Evolutionary conservation across 2,113 vertebrate species (phyloP).

Genomic region (Myotis brandtii): DNA sequence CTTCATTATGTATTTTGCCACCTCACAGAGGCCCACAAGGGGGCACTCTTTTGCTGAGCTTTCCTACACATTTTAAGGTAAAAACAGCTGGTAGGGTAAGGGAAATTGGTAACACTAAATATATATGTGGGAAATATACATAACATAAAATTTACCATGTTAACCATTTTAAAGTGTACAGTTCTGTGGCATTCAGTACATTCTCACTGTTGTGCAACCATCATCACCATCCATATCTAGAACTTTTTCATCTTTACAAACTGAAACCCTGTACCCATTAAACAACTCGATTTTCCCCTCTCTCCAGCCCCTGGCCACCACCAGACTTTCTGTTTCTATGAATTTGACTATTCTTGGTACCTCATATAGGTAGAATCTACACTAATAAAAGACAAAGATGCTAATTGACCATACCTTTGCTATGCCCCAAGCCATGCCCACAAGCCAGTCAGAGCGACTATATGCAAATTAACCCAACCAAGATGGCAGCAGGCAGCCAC

Average conservation of each 20-base stretch:
- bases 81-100: background rate
- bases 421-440: no score
- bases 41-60: constrained; percentile 65
- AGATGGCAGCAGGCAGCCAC: no score
- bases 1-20: background rate
- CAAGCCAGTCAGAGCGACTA: no score
- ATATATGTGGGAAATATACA: background rate
- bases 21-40: constrained; percentile 60
- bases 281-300: background rate
- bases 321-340: background rate
- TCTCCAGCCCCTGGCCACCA: background rate
- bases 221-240: background rate
- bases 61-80: background rate
- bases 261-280: background rate
- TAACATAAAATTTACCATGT: background rate
- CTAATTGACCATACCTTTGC: no score
- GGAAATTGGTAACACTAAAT: background rate
- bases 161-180: background rate
- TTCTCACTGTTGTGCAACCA: background rate
- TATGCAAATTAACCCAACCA: no score
- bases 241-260: background rate
- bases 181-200: background rate
- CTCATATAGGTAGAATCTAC: background rate
- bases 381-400: no score
- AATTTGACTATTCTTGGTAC: background rate